These are phyloP conservation scores for Xiphorhynchus erythropygius DNA, from an alignment of 2,797 vertebrate species.

Conservation along the genomic window DNA sequence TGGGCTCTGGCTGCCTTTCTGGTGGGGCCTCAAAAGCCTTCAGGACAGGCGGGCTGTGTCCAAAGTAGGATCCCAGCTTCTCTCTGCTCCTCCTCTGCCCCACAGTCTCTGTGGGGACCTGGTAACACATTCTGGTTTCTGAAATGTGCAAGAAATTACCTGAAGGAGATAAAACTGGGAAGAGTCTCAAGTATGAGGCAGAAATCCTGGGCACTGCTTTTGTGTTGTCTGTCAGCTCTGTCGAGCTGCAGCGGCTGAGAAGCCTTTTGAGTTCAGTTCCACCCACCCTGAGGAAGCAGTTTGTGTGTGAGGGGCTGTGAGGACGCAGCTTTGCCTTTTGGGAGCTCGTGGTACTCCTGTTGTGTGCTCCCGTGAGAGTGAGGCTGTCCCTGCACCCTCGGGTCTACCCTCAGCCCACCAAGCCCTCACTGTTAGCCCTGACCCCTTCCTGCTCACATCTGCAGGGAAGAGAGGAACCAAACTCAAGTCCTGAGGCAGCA, in stretches of 20 bases:
- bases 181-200: background rate
- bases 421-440: background rate
- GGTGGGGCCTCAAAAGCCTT: background rate
- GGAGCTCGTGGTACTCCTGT: background rate
- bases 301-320: background rate
- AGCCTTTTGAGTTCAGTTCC: background rate
- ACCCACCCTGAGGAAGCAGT: background rate
- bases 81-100: background rate
- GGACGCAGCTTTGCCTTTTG: background rate
- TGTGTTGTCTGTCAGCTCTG: background rate
- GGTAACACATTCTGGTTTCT: accelerated
- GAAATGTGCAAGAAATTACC: background rate
- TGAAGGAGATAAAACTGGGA: background rate
- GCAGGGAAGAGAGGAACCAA: constrained; percentile 97
- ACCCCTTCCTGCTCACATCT: accelerated
- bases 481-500: constrained; percentile 96
- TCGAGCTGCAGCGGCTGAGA: background rate
- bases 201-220: background rate
- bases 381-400: background rate
- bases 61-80: background rate
- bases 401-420: background rate
- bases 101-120: accelerated
- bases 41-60: background rate
- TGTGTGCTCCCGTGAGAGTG: accelerated
- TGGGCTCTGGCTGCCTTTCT: background rate